These are phyloP conservation scores for Drosophila jambulina DNA, from an alignment of 1,140 invertebrate genomes.

Conservation along the genomic window DNA sequence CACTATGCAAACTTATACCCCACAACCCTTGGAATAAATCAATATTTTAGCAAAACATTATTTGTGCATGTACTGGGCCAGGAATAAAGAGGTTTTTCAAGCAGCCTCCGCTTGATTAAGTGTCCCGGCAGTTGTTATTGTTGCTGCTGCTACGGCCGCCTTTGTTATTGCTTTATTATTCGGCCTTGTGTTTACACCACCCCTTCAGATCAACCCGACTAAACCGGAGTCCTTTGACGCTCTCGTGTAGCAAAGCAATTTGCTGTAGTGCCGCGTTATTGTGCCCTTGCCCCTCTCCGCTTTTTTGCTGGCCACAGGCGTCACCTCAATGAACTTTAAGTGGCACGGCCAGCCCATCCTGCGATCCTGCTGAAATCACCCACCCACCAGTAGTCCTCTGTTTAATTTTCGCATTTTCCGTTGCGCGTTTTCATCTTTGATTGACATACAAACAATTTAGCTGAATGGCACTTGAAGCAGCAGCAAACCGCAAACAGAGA, in stretches of 20 bases:
- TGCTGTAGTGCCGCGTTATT: slow-evolving; percentile 67
- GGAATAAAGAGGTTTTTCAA: slow-evolving; percentile 54
- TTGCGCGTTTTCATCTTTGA: slow-evolving; percentile 83
- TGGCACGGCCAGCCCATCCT: slow-evolving; percentile 52
- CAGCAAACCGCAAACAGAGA: slow-evolving; percentile 64
- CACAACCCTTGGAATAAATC: slow-evolving; percentile 2
- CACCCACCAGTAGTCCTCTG: slow-evolving; percentile 27
- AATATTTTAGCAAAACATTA: slow-evolving; percentile 48
- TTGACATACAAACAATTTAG: slow-evolving; percentile 84
- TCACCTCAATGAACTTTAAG: slow-evolving; percentile 74
- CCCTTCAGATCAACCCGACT: slow-evolving; percentile 32
- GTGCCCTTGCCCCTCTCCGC: slow-evolving; percentile 28
- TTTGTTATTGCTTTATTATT: slow-evolving; percentile 64
- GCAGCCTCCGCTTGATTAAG: slow-evolving; percentile 66
- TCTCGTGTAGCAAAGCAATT: slow-evolving; percentile 74
- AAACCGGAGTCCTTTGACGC: slow-evolving; percentile 55
- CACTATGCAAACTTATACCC: background rate
- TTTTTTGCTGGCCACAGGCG: slow-evolving; percentile 59
- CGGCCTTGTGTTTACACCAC: slow-evolving; percentile 71
- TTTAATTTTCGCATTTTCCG: slow-evolving; percentile 84
- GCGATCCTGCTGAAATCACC: slow-evolving; percentile 8
- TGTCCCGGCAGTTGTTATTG: slow-evolving; percentile 47
- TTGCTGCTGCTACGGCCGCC: slow-evolving; percentile 40
- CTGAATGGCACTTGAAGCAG: slow-evolving; percentile 79
- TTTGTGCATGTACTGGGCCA: slow-evolving; percentile 2